Conservation (phyloP, 2,113 vertebrate species). For the Bufo bufo region DNA sequence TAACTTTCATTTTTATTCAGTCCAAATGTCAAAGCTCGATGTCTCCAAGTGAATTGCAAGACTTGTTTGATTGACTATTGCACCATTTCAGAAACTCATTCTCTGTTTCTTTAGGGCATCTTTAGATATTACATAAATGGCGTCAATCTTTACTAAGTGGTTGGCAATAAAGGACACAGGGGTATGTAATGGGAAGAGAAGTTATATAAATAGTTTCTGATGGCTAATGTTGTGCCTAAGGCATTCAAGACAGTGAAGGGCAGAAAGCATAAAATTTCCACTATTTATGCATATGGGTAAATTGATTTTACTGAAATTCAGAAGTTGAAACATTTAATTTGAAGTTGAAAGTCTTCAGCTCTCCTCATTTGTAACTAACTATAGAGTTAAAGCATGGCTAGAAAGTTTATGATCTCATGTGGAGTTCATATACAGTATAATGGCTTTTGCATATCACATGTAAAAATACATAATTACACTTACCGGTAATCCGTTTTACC, state of each 20-base stretch:
- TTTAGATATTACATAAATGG: slow-evolving; percentile 20
- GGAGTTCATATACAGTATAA: too few species aligned
- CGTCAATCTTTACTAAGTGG: slow-evolving; percentile 33
- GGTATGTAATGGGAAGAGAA: slow-evolving; percentile 15
- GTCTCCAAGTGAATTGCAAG: background rate
- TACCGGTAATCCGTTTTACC: too few species aligned
- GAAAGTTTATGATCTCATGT: too few species aligned
- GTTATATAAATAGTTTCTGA: background rate
- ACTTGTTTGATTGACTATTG: slow-evolving; percentile 15
- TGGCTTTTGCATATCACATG: too few species aligned
- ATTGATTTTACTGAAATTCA: background rate
- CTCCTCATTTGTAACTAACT: background rate
- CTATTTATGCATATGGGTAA: background rate
- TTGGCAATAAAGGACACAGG: slow-evolving; percentile 9
- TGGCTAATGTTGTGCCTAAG: slow-evolving; percentile 6
- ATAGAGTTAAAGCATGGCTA: background rate
- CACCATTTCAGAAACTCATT: slow-evolving; percentile 21
- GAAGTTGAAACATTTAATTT: slow-evolving; percentile 13
- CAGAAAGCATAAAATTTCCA: background rate
- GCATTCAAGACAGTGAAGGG: slow-evolving; percentile 19
- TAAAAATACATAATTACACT: too few species aligned
- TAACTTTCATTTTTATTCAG: background rate
- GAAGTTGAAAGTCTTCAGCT: background rate
- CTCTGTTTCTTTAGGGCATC: slow-evolving; percentile 12
- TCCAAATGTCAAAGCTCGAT: background rate